Evolutionary conservation across 2,888 invertebrate species (phyloP).

Genomic region (Drosophila paucipuncta): DNA sequence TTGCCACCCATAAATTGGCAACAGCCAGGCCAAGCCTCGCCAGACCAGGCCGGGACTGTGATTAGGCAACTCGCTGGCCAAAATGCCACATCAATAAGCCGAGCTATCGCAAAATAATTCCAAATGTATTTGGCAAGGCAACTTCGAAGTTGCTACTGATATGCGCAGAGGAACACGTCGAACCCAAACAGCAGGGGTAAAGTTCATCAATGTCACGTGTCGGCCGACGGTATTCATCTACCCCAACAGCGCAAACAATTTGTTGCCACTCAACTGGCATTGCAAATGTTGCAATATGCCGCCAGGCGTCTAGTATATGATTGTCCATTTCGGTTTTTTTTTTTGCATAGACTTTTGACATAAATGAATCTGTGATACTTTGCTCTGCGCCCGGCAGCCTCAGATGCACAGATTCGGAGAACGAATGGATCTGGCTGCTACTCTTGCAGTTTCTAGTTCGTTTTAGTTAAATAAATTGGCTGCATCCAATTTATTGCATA

Average conservation of each 20-base stretch:
- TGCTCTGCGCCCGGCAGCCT: slow-evolving; percentile 49
- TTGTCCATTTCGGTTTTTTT: not conserved
- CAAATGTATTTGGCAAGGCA: slow-evolving; percentile 36
- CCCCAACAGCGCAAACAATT: slow-evolving; percentile 37
- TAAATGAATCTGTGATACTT: slow-evolving; percentile 72
- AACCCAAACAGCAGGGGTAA: slow-evolving; percentile 34
- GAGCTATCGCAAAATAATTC: slow-evolving; percentile 39
- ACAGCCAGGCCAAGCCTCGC: not conserved
- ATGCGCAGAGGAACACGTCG: slow-evolving; percentile 30
- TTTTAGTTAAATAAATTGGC: slow-evolving; percentile 76
- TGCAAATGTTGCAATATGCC: slow-evolving; percentile 66
- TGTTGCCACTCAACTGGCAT: slow-evolving; percentile 60
- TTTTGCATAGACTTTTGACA: slow-evolving; percentile 40
- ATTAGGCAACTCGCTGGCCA: slow-evolving; percentile 68
- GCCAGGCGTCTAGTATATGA: slow-evolving; percentile 36
- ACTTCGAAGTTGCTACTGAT: slow-evolving; percentile 6
- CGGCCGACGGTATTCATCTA: slow-evolving; percentile 50
- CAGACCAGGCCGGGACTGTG: slow-evolving; percentile 48
- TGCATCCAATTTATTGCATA: slow-evolving; percentile 73
- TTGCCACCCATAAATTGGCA: slow-evolving; percentile 65
- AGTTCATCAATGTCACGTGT: slow-evolving; percentile 79
- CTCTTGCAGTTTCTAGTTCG: slow-evolving; percentile 39
- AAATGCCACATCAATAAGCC: slow-evolving; percentile 58
- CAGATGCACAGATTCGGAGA: slow-evolving; percentile 54
- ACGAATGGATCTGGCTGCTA: slow-evolving; percentile 24